These are phyloP conservation scores for Patiria miniata DNA, from an alignment of 35 echinoderm and acorn worm genomes.

Conservation along the genomic window DNA sequence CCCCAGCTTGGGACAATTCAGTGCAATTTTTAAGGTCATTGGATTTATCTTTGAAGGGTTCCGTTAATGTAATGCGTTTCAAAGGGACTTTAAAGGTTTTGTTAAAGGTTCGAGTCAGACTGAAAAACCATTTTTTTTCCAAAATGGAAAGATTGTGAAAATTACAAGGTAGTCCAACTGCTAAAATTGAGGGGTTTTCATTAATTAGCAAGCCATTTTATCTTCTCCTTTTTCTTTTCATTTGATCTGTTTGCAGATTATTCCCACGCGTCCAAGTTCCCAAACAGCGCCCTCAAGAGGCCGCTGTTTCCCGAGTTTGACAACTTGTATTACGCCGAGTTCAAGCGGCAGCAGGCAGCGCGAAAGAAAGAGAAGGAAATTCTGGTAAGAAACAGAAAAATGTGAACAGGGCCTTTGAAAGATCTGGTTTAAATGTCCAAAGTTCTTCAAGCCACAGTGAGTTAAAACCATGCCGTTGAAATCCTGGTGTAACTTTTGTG, in stretches of 20 bases:
- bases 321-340: constrained; percentile 62
- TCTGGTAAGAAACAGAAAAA: constrained; percentile 13
- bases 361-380: constrained; percentile 47
- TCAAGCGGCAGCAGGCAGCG: constrained; percentile 41
- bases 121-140: no score
- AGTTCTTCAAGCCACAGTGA: no score
- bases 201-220: background rate
- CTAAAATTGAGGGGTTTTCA: no score
- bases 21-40: no score
- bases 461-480: background rate
- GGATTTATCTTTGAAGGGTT: no score
- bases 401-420: background rate
- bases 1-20: no score
- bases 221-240: background rate
- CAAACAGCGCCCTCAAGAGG: constrained; percentile 58
- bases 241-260: constrained; percentile 51
- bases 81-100: no score
- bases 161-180: no score
- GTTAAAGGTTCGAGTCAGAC: no score
- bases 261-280: constrained; percentile 71
- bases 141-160: no score
- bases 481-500: background rate
- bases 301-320: constrained; percentile 63
- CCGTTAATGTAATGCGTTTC: no score
- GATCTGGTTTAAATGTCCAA: background rate